These are phyloP conservation scores for Psophia crepitans DNA, from an alignment of 2,113 vertebrate genomes.

Conservation along the genomic window DNA sequence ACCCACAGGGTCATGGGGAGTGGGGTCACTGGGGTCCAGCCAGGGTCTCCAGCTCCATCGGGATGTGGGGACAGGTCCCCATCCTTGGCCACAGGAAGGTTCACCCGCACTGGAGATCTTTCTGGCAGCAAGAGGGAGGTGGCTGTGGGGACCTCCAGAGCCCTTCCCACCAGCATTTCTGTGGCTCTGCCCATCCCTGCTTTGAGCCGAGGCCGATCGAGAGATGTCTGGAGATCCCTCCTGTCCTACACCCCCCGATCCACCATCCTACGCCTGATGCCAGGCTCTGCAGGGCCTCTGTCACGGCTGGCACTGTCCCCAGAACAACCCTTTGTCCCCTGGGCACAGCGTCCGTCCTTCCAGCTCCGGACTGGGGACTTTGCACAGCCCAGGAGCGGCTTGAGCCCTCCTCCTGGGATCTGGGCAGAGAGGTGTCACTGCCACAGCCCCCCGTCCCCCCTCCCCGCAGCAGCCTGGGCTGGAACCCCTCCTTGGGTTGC, in stretches of 20 bases:
- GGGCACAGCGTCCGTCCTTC: not conserved
- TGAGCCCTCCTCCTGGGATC: not conserved
- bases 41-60: not conserved
- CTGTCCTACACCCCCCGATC: not conserved
- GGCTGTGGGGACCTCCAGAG: not conserved
- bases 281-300: not conserved
- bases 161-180: not conserved
- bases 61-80: not conserved
- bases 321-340: not conserved
- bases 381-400: not conserved
- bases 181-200: not conserved
- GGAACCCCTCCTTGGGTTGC: not conserved
- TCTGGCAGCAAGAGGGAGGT: accelerated
- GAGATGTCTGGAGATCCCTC: not conserved
- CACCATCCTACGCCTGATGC: not conserved
- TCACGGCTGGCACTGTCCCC: not conserved
- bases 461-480: not conserved
- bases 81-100: not conserved
- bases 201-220: not conserved
- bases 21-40: accelerated
- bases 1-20: not conserved
- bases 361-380: not conserved
- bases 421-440: not conserved
- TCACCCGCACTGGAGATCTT: not conserved
- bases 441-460: not conserved